Evolutionary conservation across 2,888 invertebrate species (phyloP).

Genomic region (Drosophila prolongata): DNA sequence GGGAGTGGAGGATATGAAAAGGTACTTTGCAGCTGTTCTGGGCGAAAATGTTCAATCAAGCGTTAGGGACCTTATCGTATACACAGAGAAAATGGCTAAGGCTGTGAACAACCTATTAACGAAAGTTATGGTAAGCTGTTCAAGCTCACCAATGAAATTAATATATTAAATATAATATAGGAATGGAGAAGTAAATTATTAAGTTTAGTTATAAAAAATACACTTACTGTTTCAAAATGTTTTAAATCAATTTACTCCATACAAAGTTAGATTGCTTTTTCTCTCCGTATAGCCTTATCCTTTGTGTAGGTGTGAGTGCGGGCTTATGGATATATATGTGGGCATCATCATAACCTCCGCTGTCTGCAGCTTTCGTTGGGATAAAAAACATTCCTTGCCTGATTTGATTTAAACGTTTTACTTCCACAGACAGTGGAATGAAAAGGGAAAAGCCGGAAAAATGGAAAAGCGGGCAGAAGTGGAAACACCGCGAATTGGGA

Average conservation of each 20-base stretch:
- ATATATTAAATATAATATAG: too few species aligned
- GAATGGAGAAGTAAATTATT: too few species aligned
- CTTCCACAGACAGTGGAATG: constrained; percentile 34
- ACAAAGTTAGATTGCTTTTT: background rate
- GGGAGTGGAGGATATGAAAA: constrained; percentile 12
- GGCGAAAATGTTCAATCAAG: constrained; percentile 66
- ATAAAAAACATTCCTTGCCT: constrained; percentile 48
- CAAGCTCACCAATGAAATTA: too few species aligned
- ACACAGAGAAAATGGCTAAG: constrained; percentile 15
- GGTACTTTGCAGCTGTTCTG: constrained; percentile 41
- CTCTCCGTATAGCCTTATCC: constrained; percentile 18
- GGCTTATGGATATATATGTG: constrained; percentile 21
- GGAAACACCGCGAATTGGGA: constrained; percentile 24
- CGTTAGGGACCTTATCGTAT: constrained; percentile 55
- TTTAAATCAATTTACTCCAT: background rate
- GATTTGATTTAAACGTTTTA: constrained; percentile 77
- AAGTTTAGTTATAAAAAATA: too few species aligned
- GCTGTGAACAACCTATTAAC: too few species aligned
- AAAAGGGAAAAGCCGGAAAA: constrained; percentile 2
- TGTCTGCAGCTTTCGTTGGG: constrained; percentile 33
- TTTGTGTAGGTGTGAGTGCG: background rate
- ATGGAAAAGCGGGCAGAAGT: background rate
- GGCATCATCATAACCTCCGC: constrained; percentile 52
- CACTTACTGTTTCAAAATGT: too few species aligned
- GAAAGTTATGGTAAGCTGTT: too few species aligned